phyloP scores from a whole-genome alignment of 1,140 invertebrate genomes.

The Diabrotica virgifera region DNA sequence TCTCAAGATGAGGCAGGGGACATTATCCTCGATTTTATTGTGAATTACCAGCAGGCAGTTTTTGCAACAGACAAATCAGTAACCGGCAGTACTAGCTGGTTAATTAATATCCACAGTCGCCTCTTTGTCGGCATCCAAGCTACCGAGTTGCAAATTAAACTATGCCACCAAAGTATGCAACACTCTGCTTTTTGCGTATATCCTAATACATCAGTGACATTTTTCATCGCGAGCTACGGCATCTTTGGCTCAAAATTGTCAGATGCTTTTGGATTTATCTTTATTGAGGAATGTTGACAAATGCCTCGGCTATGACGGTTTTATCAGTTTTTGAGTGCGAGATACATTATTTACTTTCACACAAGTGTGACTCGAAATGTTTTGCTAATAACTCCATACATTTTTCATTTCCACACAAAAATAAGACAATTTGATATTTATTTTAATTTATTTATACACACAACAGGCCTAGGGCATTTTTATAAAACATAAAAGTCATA shows the following conservation, averaged over 20 bases:
- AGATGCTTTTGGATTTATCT: slow-evolving; percentile 39
- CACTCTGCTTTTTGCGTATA: slow-evolving; percentile 37
- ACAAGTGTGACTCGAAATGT: background rate
- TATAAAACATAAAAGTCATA: no score
- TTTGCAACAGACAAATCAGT: background rate
- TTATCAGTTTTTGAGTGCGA: slow-evolving; percentile 28
- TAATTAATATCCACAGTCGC: background rate
- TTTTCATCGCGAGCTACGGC: slow-evolving; percentile 39
- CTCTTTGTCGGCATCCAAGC: slow-evolving; percentile 40
- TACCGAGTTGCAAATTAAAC: slow-evolving; percentile 44
- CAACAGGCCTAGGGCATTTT: no score
- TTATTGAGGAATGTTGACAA: slow-evolving; percentile 39
- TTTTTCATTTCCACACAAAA: no score
- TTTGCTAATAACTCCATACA: no score
- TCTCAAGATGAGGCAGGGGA: background rate
- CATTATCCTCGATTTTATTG: slow-evolving; percentile 1
- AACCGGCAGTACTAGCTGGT: background rate
- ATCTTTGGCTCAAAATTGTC: slow-evolving; percentile 39
- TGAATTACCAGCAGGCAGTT: background rate
- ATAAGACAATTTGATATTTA: no score
- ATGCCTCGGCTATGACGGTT: slow-evolving; percentile 34
- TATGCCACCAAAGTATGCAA: slow-evolving; percentile 46
- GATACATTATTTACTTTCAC: slow-evolving; percentile 4
- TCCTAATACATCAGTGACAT: slow-evolving; percentile 47
- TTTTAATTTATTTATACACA: no score